phyloP scores from a whole-genome alignment of 2,797 vertebrate genomes.

The Pitangus sulphuratus region DNA sequence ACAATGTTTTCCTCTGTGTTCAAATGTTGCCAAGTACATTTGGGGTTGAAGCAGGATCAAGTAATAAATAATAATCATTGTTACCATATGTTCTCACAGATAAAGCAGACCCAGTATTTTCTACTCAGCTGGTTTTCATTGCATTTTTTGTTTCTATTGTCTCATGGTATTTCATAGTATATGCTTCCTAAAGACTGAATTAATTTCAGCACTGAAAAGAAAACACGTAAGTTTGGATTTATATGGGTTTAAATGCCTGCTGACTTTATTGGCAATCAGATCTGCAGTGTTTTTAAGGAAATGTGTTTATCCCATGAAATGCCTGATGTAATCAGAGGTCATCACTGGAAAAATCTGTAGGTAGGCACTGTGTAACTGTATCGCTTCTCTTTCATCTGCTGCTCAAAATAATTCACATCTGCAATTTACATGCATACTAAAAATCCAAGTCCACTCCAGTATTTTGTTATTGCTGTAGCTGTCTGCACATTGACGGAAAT shows the following conservation, averaged over 20 bases:
- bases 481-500: neutral
- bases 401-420: neutral
- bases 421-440: neutral
- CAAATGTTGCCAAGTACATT: slow-evolving; percentile 2
- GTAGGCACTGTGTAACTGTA: neutral
- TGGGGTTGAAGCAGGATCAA: slow-evolving; percentile 2
- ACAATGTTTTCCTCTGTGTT: slow-evolving; percentile 1
- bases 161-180: neutral
- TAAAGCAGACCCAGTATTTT: neutral
- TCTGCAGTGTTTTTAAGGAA: neutral
- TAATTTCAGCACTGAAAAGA: neutral
- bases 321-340: neutral
- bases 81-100: slow-evolving; percentile 23
- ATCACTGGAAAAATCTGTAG: neutral
- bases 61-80: slow-evolving; percentile 42
- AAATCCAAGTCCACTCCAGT: neutral
- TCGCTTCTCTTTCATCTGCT: neutral
- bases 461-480: neutral
- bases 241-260: neutral
- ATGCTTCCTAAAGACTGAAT: neutral
- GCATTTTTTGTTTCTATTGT: neutral
- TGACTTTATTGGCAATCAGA: neutral
- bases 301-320: neutral
- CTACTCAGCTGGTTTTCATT: neutral
- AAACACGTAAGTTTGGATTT: neutral